Evolutionary conservation across 2,113 vertebrate species (phyloP).

Genomic region (Prunella fulvescens): DNA sequence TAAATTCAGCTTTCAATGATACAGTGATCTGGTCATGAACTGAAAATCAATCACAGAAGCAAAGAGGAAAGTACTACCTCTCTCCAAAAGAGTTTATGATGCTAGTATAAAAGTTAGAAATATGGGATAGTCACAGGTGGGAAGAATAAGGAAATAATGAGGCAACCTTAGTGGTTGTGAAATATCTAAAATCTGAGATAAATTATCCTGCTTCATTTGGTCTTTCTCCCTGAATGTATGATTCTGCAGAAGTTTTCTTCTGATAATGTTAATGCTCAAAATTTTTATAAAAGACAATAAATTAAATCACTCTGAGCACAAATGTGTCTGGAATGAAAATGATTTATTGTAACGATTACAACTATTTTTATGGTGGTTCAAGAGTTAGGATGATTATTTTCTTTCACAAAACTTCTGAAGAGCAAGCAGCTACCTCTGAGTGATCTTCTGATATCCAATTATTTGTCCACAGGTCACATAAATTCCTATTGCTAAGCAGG

Average conservation of each 20-base stretch:
- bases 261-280: background rate
- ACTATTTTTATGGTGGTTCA: background rate
- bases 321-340: background rate
- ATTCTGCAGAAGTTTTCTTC: background rate
- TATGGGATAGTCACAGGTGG: background rate
- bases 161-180: background rate
- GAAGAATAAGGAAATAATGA: background rate
- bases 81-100: background rate
- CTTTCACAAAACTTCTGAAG: background rate
- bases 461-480: background rate
- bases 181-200: background rate
- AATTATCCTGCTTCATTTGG: background rate
- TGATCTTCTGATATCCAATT: background rate
- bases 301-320: background rate
- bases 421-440: background rate
- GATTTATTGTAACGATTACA: background rate
- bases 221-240: background rate
- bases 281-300: background rate
- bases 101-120: background rate
- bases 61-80: background rate
- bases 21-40: fast-evolving
- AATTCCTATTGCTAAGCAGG: background rate
- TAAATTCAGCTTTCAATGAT: background rate
- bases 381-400: background rate
- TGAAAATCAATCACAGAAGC: background rate